Conservation (phyloP, 2,888 invertebrate genomes). For the Chrysolina haemoptera region DNA sequence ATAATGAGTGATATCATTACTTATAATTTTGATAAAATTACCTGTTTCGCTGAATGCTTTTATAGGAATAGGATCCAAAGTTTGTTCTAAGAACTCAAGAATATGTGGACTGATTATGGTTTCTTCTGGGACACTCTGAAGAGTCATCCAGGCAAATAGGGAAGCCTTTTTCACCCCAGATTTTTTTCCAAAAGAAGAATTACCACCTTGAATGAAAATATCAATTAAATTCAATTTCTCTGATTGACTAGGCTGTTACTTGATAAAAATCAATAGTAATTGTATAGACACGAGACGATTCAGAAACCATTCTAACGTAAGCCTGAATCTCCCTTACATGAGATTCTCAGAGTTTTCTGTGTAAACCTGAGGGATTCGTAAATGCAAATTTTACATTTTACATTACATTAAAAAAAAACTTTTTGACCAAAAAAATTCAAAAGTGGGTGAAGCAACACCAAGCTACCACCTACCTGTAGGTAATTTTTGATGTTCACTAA, state of each 20-base stretch:
- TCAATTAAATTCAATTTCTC: not conserved
- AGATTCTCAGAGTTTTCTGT: no score
- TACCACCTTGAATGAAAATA: constrained; percentile 27
- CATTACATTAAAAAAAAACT: no score
- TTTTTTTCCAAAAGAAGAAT: constrained; percentile 47
- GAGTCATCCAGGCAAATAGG: constrained; percentile 94
- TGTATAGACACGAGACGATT: no score
- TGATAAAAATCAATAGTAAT: no score
- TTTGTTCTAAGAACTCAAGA: constrained; percentile 96
- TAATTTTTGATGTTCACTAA: constrained; percentile 48
- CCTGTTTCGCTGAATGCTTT: constrained; percentile 60
- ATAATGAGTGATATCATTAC: not conserved
- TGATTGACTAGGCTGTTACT: no score
- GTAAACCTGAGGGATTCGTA: no score
- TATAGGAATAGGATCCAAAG: constrained; percentile 92
- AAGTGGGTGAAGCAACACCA: not conserved
- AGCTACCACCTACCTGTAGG: constrained; percentile 38
- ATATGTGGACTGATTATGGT: constrained; percentile 98
- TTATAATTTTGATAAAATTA: constrained; percentile 22
- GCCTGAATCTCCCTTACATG: no score
- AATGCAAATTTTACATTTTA: no score
- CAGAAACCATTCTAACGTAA: no score
- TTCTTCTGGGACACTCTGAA: constrained; percentile 97
- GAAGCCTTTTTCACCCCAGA: constrained; percentile 87
- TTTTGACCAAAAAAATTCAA: no score